Evolutionary conservation across 2,888 invertebrate species (phyloP), one percentile per base, ranked within the genome.

Genomic region (Aphidius colemani): DNA sequence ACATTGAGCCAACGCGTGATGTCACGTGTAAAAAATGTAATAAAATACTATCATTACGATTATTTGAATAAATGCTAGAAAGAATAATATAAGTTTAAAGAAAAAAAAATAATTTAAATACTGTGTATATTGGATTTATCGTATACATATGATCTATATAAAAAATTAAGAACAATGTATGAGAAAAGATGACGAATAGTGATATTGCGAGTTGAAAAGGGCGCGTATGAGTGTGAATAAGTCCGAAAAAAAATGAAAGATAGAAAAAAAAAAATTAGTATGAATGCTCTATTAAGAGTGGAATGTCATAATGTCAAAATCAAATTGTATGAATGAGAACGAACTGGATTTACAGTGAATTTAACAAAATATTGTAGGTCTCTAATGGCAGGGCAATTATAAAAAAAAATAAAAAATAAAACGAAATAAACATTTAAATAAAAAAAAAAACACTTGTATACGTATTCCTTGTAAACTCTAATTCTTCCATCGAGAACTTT

Each of bases 391-490:
- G 45, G 51, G 30, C 30, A 55, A 11, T 53, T 53, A 66, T 61
- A 66, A 66, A 66, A 70, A 68, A 70, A 68, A 63, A n/a, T n/a
- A n/a, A 44, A 66, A 55, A 55, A 48, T 55, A 59, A 64, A 67
- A 57, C 63, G 50, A 55, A 59, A 66, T 50, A 57, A 67, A 65
- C 58, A 63, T 65, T 65, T 49, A 63, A 60, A 61, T 63, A 67
- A 68, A 72, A 72, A 73, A 71, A 73, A 72, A 79, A 75, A 88
- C 88, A 89, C 86, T 88, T 88, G 89, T 90, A 90, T 90, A 90
- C 90, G 90, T 89, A 88, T 89, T 84, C 85, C 82, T 82, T 85
- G 84, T 85, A 86, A 86, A 85, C 86, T 85, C 85, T 85, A 85
- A 85, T 85, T 85, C 86, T 86, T 86, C 86, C 86, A 82, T 79